Evolutionary conservation across 2,888 invertebrate genomes (phyloP).

Genomic region (Lochmaea capreae): DNA sequence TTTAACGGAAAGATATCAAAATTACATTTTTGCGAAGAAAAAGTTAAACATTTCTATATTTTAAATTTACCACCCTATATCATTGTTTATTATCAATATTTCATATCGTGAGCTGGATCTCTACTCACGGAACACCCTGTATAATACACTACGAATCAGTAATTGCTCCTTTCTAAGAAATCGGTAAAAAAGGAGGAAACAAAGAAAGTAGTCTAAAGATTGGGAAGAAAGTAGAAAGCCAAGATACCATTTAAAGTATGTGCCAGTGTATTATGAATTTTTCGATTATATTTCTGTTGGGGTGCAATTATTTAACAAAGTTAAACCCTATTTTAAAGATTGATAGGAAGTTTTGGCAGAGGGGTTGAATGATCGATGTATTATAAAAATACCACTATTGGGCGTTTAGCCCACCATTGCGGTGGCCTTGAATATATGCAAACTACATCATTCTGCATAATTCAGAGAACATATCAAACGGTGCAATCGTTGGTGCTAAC

Average conservation of each 20-base stretch:
- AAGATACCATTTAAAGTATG: not conserved
- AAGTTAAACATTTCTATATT: too few relatives aligned
- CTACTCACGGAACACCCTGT: too few relatives aligned
- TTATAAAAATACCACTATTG: slow-evolving; percentile 56
- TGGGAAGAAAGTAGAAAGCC: too few relatives aligned
- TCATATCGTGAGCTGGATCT: too few relatives aligned
- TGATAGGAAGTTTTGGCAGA: not conserved
- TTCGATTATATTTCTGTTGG: not conserved
- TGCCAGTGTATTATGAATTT: not conserved
- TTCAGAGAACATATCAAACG: slow-evolving; percentile 42
- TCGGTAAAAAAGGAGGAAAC: too few relatives aligned
- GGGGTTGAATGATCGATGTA: slow-evolving; percentile 55
- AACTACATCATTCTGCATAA: slow-evolving; percentile 49
- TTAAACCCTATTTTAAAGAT: not conserved
- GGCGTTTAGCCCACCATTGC: slow-evolving; percentile 44
- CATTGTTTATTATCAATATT: too few relatives aligned
- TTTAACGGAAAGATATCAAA: too few relatives aligned
- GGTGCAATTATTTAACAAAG: not conserved
- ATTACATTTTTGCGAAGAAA: too few relatives aligned
- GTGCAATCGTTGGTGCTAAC: slow-evolving; percentile 47
- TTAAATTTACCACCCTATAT: too few relatives aligned
- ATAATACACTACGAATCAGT: too few relatives aligned
- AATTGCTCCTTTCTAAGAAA: too few relatives aligned
- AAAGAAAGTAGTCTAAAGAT: too few relatives aligned
- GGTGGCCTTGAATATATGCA: slow-evolving; percentile 46